Evolutionary conservation across 2,113 vertebrate species (phyloP).

Genomic region (Grallaria varia): DNA sequence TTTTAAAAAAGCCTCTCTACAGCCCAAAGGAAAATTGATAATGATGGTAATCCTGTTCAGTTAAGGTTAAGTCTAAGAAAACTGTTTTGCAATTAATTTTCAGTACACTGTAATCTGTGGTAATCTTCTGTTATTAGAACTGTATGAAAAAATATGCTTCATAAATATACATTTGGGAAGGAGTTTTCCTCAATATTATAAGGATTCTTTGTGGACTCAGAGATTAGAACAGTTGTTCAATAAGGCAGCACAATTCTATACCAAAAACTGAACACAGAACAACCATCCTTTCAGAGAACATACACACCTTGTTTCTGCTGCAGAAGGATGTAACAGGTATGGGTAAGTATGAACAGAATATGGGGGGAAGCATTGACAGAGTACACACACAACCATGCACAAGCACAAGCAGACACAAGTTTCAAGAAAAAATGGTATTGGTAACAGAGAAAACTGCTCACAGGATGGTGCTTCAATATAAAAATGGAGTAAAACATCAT

Average conservation of each 20-base stretch:
- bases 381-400: accelerated
- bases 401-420: not conserved
- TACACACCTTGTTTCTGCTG: not conserved
- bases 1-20: not conserved
- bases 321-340: not conserved
- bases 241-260: not conserved
- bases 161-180: not conserved
- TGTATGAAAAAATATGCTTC: not conserved
- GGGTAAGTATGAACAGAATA: not conserved
- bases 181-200: not conserved
- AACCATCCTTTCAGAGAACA: not conserved
- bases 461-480: not conserved
- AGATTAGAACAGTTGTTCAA: not conserved
- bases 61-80: not conserved
- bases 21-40: not conserved
- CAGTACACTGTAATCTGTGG: not conserved
- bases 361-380: not conserved
- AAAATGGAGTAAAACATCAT: not conserved
- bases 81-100: not conserved
- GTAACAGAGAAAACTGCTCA: not conserved
- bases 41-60: not conserved
- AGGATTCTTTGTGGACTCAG: not conserved
- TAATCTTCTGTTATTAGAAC: not conserved
- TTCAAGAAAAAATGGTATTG: not conserved
- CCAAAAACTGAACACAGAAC: not conserved